phyloP scores from a whole-genome alignment of 2,888 invertebrate species.

The Microchrysa polita region DNA sequence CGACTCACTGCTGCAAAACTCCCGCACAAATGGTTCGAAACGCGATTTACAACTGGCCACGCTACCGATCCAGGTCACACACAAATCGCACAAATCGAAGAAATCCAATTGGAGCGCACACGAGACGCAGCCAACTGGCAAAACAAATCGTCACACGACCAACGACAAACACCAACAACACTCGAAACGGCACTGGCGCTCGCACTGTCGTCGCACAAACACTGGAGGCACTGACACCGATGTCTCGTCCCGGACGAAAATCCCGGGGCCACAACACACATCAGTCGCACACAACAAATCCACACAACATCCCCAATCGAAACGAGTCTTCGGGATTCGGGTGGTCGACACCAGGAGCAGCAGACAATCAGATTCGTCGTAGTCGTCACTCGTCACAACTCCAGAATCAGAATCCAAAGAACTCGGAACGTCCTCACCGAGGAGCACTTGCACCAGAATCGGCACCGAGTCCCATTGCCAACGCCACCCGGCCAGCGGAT shows the following conservation, averaged over 20 bases:
- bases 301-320: constrained; percentile 26
- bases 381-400: constrained; percentile 6
- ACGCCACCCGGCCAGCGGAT: constrained; percentile 13
- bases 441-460: constrained; percentile 33
- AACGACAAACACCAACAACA: constrained; percentile 28
- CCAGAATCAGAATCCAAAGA: too few relatives aligned
- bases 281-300: constrained; percentile 39
- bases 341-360: not conserved
- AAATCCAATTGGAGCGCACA: not conserved
- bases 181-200: constrained; percentile 30
- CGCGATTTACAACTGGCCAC: not conserved
- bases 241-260: constrained; percentile 12
- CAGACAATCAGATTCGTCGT: constrained; percentile 40
- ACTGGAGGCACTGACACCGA: constrained; percentile 29
- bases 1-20: too few relatives aligned
- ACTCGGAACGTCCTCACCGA: constrained; percentile 25
- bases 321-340: constrained; percentile 9
- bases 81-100: constrained; percentile 17
- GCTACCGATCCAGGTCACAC: constrained; percentile 8
- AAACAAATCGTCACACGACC: constrained; percentile 28
- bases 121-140: constrained; percentile 5
- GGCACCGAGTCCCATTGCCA: constrained; percentile 27
- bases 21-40: too few relatives aligned
- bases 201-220: constrained; percentile 33
- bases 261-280: constrained; percentile 28